Conservation (phyloP, 2,888 invertebrate genomes). For the Chesias legatella region DNA sequence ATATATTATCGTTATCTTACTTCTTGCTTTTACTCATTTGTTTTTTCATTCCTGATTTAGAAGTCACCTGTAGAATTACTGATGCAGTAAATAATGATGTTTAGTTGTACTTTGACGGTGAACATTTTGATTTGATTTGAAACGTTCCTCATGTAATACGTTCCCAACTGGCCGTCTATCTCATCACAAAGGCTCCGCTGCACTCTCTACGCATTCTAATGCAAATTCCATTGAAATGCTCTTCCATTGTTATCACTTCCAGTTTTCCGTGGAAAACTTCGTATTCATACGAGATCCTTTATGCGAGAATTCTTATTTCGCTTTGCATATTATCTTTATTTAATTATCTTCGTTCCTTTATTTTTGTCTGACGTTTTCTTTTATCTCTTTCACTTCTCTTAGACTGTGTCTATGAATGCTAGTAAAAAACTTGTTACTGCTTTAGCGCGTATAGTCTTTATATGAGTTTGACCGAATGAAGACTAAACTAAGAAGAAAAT, state of each 20-base stretch:
- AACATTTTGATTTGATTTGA: slow-evolving; percentile 4
- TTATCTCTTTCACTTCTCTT: background rate
- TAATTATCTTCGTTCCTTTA: slow-evolving; percentile 12
- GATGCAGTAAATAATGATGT: too few relatives aligned
- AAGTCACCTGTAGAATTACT: too few relatives aligned
- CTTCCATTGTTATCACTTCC: slow-evolving; percentile 68
- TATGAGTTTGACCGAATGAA: too few relatives aligned
- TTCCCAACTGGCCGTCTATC: slow-evolving; percentile 24
- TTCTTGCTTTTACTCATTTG: too few relatives aligned
- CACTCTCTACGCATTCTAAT: slow-evolving; percentile 70
- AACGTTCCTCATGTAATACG: slow-evolving; percentile 22
- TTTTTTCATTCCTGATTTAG: too few relatives aligned
- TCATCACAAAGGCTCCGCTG: slow-evolving; percentile 60
- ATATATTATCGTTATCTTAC: too few relatives aligned
- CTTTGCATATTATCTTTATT: slow-evolving; percentile 18
- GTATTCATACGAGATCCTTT: slow-evolving; percentile 48
- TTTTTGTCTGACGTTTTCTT: slow-evolving; percentile 19
- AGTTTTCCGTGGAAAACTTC: slow-evolving; percentile 50
- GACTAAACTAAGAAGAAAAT: too few relatives aligned
- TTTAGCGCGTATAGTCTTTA: too few relatives aligned
- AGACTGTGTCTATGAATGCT: too few relatives aligned
- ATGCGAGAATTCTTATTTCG: slow-evolving; percentile 28
- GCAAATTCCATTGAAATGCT: slow-evolving; percentile 74
- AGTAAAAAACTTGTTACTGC: too few relatives aligned
- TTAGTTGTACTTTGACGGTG: too few relatives aligned